These are phyloP conservation scores for Cistogaster globosa DNA, from an alignment of 2,888 invertebrate genomes.

Conservation along the genomic window DNA sequence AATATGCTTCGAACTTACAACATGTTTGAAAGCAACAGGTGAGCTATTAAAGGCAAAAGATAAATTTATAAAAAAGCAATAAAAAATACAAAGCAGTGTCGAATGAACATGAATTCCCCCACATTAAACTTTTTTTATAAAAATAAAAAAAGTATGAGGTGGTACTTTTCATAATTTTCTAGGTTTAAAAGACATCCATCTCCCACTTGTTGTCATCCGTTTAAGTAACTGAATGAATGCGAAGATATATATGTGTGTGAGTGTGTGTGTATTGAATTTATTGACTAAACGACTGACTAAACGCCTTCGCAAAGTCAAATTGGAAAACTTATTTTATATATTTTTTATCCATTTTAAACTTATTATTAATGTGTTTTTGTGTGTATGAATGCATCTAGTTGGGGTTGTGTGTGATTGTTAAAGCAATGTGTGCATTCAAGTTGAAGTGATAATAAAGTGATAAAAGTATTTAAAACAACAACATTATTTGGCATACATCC, in stretches of 20 bases:
- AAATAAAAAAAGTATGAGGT: constrained; percentile 44
- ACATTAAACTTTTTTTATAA: constrained; percentile 43
- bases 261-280: constrained; percentile 47
- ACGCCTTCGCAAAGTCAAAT: constrained; percentile 67
- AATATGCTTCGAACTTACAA: constrained; percentile 30
- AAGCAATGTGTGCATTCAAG: constrained; percentile 48
- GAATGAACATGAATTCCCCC: constrained; percentile 65
- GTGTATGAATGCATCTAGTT: neutral
- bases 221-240: constrained; percentile 18
- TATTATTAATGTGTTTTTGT: neutral
- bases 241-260: neutral
- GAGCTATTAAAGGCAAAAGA: constrained; percentile 36
- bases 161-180: constrained; percentile 61
- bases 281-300: constrained; percentile 69
- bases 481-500: constrained; percentile 1
- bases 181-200: constrained; percentile 64
- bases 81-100: constrained; percentile 45
- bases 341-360: constrained; percentile 1
- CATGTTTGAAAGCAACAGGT: constrained; percentile 68
- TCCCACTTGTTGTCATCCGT: constrained; percentile 69
- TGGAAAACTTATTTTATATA: constrained; percentile 33
- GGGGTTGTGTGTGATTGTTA: constrained; percentile 27
- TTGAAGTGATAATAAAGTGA: constrained; percentile 68
- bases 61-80: neutral
- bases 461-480: constrained; percentile 51